Conservation (phyloP, 35 echinoderm and acorn worm species). For the Ophioderma brevispina region DNA sequence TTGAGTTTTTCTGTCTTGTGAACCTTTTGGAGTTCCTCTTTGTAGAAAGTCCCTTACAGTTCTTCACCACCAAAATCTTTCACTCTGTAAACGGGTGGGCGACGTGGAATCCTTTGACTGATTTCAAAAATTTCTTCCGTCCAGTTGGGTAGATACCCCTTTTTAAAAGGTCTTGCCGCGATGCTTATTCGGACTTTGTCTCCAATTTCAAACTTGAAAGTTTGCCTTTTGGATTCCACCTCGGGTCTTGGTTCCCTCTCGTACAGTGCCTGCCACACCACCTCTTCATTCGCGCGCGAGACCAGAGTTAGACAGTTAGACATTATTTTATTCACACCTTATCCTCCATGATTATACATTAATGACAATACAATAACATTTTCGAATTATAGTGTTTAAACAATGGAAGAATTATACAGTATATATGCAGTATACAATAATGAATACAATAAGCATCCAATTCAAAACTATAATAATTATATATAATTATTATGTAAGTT, state of each 20-base stretch:
- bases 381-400: too few species aligned
- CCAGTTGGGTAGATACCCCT: conserved; percentile 54
- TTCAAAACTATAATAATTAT: too few species aligned
- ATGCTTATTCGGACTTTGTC: conserved; percentile 55
- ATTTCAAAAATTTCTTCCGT: conserved; percentile 52
- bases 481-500: too few species aligned
- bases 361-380: too few species aligned
- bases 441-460: too few species aligned
- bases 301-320: too few species aligned
- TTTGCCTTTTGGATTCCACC: not conserved
- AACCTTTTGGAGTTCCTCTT: conserved; percentile 61
- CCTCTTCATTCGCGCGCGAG: conserved; percentile 42
- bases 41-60: conserved; percentile 57
- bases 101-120: conserved; percentile 16
- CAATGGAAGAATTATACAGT: too few species aligned
- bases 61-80: conserved; percentile 59
- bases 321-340: too few species aligned
- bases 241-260: not conserved
- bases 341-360: too few species aligned
- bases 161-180: conserved; percentile 15
- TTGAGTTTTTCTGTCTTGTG: conserved; percentile 23
- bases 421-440: too few species aligned
- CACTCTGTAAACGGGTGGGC: conserved; percentile 46
- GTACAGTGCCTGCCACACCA: conserved; percentile 56
- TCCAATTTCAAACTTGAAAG: conserved; percentile 40